Conservation (phyloP, 2,797 vertebrate genomes). For the Pristis pectinata region DNA sequence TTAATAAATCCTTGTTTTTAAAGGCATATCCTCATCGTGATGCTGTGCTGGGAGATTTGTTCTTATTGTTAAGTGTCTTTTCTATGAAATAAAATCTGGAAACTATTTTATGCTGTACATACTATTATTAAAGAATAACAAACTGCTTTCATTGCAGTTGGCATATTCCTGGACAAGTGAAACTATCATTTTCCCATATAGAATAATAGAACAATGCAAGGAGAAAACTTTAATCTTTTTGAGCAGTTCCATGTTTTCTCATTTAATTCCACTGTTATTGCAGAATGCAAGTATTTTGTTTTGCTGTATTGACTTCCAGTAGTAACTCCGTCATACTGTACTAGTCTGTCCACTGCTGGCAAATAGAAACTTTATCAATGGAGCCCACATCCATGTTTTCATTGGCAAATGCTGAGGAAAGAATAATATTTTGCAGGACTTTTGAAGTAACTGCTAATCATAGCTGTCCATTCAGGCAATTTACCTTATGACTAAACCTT, state of each 20-base stretch:
- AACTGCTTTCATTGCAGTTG: background rate
- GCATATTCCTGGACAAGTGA: background rate
- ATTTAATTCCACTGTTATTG: background rate
- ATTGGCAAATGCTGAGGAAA: background rate
- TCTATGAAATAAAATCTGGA: background rate
- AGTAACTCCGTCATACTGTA: background rate
- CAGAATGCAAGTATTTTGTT: background rate
- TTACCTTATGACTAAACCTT: background rate
- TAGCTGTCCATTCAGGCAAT: background rate
- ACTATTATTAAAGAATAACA: background rate
- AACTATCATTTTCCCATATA: background rate
- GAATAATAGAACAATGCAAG: background rate
- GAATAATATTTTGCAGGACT: background rate
- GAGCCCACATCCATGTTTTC: background rate
- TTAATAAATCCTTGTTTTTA: background rate
- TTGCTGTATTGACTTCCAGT: background rate
- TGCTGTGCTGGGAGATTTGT: background rate
- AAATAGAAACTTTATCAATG: background rate
- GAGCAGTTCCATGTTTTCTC: background rate
- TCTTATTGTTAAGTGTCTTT: background rate
- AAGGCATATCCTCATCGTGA: background rate
- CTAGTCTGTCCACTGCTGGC: background rate
- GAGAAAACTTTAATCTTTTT: background rate
- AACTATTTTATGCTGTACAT: background rate
- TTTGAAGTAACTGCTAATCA: conserved; percentile 8